These are phyloP conservation scores for Pampusana beccarii DNA, from an alignment of 2,113 vertebrate species.

Conservation along the genomic window DNA sequence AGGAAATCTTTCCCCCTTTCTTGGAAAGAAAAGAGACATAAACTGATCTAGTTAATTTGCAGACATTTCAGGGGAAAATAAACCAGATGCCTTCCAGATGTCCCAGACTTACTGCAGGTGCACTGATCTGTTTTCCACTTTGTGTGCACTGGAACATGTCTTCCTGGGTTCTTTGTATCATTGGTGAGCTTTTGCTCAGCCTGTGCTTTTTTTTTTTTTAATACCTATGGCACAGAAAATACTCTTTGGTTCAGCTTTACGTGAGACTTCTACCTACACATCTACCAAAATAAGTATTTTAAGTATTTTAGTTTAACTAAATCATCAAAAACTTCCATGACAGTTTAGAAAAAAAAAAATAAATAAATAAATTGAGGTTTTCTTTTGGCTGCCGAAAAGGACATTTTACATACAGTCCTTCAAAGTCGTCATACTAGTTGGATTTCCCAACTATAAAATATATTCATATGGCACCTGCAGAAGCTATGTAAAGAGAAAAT, in stretches of 20 bases:
- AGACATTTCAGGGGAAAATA: not conserved
- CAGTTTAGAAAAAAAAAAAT: not conserved
- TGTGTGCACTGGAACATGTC: not conserved
- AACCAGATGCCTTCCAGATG: not conserved
- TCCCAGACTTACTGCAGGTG: not conserved
- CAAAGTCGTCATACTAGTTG: not conserved
- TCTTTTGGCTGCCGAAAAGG: not conserved
- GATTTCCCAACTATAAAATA: not conserved
- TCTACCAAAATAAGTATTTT: not conserved
- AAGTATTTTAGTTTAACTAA: not conserved
- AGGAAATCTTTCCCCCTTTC: not conserved
- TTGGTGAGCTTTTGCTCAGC: not conserved
- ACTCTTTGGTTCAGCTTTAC: not conserved
- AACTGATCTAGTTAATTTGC: not conserved
- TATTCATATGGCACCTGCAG: not conserved
- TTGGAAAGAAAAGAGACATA: not conserved
- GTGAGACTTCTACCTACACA: not conserved
- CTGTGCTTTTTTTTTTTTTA: not conserved
- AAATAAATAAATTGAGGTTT: not conserved
- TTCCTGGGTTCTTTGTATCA: not conserved
- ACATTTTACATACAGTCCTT: not conserved
- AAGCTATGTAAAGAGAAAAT: not conserved
- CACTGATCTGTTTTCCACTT: not conserved
- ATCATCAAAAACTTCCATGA: not conserved
- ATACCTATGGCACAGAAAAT: not conserved